These are phyloP conservation scores for Choloepus didactylus DNA, from an alignment of 2,797 vertebrate genomes.

Conservation along the genomic window DNA sequence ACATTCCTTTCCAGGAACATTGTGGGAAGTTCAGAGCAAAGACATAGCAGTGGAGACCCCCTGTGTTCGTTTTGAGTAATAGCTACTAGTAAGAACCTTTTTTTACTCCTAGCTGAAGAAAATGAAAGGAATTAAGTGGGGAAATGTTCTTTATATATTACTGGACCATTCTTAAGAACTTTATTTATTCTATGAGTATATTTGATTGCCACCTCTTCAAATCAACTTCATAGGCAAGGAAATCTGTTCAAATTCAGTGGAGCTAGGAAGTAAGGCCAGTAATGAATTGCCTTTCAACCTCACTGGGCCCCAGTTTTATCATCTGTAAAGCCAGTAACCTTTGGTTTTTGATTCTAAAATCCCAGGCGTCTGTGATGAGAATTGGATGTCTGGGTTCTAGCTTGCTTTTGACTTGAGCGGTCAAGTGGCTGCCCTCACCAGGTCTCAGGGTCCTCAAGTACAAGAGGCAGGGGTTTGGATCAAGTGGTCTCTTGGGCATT, in stretches of 20 bases:
- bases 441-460: not conserved
- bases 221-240: not conserved
- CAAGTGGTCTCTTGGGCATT: not conserved
- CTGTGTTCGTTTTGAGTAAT: slow-evolving; percentile 81
- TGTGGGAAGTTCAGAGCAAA: slow-evolving; percentile 20
- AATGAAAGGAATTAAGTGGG: not conserved
- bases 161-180: not conserved
- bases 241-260: not conserved
- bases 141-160: not conserved
- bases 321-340: not conserved
- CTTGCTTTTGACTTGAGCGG: not conserved
- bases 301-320: not conserved
- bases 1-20: not conserved
- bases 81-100: not conserved
- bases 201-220: not conserved
- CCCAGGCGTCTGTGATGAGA: not conserved
- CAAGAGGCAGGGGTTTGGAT: not conserved
- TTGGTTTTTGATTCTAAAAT: not conserved
- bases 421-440: not conserved
- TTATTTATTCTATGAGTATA: not conserved
- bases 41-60: slow-evolving; percentile 77
- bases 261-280: not conserved
- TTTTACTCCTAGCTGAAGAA: not conserved
- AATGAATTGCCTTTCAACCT: not conserved
- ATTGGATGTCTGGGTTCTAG: not conserved